These are phyloP conservation scores for Melanaphis sacchari DNA, from an alignment of 1,140 invertebrate species.

Conservation along the genomic window DNA sequence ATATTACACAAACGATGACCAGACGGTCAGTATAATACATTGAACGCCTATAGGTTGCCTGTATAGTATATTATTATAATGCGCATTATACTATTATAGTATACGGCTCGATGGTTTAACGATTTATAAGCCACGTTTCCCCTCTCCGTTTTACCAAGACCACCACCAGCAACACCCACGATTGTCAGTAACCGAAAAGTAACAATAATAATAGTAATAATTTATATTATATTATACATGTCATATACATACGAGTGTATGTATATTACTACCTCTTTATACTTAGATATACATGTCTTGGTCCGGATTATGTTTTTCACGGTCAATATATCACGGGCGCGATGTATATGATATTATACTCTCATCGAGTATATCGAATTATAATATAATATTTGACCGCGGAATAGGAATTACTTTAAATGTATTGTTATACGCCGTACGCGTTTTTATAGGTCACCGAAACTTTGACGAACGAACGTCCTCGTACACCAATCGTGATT, in stretches of 20 bases:
- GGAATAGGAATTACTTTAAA: slow-evolving; percentile 2
- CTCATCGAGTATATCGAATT: neutral
- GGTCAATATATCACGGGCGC: neutral
- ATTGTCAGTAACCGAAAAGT: neutral
- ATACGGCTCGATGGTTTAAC: neutral
- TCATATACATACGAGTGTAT: no score
- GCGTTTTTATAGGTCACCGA: slow-evolving; percentile 2
- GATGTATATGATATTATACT: neutral
- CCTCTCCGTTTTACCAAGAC: neutral
- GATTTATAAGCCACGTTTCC: neutral
- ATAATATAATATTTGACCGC: neutral
- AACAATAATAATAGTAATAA: neutral
- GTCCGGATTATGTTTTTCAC: neutral
- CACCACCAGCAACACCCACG: neutral
- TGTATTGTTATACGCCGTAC: neutral
- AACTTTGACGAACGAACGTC: neutral
- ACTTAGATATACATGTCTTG: neutral
- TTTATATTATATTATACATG: no score
- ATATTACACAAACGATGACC: neutral
- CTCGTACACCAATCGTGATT: neutral
- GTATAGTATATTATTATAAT: neutral
- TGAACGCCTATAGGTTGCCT: neutral
- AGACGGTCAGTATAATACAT: neutral
- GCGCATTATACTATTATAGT: no score
- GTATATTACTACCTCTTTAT: neutral